Conservation (phyloP, 2,888 invertebrate species). For the Thelaira solivaga region DNA sequence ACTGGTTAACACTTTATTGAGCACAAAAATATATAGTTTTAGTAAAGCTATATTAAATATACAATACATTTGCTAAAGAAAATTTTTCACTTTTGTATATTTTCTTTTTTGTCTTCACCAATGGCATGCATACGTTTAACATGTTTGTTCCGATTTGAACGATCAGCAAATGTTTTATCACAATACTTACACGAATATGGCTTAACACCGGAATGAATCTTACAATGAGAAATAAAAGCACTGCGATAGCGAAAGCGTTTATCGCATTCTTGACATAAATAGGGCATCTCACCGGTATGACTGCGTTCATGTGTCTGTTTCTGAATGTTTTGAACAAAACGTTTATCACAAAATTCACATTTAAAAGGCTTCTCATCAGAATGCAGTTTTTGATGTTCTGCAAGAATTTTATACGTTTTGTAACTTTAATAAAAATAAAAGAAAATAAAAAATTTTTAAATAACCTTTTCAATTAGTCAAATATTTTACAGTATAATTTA, state of each 20-base stretch:
- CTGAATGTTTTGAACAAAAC: constrained; percentile 84
- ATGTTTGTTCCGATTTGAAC: constrained; percentile 90
- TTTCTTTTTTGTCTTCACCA: neutral
- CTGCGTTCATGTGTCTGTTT: constrained; percentile 85
- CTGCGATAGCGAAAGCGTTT: constrained; percentile 87
- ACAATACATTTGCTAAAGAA: no score
- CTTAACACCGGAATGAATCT: constrained; percentile 84
- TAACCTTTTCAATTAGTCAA: neutral
- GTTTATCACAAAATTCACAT: constrained; percentile 81
- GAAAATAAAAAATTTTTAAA: neutral
- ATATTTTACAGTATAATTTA: neutral
- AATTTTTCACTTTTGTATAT: neutral
- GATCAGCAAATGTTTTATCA: constrained; percentile 86
- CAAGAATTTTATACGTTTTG: constrained; percentile 67
- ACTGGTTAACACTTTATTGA: no score
- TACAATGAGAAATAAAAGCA: constrained; percentile 84
- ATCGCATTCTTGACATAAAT: constrained; percentile 85
- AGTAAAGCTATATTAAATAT: neutral
- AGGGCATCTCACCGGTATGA: constrained; percentile 88
- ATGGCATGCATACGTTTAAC: constrained; percentile 78
- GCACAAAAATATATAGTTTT: neutral
- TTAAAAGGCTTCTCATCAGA: constrained; percentile 80
- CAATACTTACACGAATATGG: constrained; percentile 86
- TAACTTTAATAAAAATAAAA: constrained; percentile 64
- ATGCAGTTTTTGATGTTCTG: constrained; percentile 79